Base-by-base conservation (phyloP, 2,797 vertebrate species). In the Margarornis squamiger region DNA sequence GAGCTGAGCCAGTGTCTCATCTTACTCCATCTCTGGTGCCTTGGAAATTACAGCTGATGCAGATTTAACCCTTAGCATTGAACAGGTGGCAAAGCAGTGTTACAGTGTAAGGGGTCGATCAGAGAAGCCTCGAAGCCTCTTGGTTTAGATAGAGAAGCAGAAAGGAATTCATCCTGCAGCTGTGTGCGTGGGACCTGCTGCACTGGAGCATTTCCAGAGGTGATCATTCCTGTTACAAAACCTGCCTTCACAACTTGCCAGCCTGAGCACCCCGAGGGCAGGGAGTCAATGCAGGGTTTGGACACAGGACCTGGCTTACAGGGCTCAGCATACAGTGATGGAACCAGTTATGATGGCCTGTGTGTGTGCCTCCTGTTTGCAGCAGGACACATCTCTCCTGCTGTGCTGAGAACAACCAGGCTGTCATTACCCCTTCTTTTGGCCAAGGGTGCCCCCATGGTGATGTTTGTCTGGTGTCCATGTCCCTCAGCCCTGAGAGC, bases 1-100 rank as follows among this genome's bases (percentile, higher is more conserved):
- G 51, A 27, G 39, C 30, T 54, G 46, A 61, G 34, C 20, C 13
- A 63, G 32, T 29, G 30, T 46, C 22, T 79, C 70, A 97, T 36
- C 9, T 36, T 36, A 36, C 36, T 36, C 97, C 97, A 98, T 97
- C 96, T 98, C 98, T 97, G 97, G 90, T 96, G 96, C 75, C 78
- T 66, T 57, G 30, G 67, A 46, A 87, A 95, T 94, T 88, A 96
- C 95, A 96, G 96, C 97, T 97, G 76, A 22, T 74, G 73, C 17
- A 65, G 63, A 20, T 75, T 94, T 85, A 94, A 90, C 51, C 32
- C 65, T 78, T 83, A n/a, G 27, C 23, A 9, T 23, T 1, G 3
- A 39, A 5, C 5, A 4, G 52, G 14, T 41, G 63, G 32, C 46
- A 62, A 59, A 49, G 26, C 9, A 2, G 1, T n/a, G 29, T 26